Evolutionary conservation across 2,797 vertebrate genomes (phyloP).

Genomic region (Moxostoma hubbsi): DNA sequence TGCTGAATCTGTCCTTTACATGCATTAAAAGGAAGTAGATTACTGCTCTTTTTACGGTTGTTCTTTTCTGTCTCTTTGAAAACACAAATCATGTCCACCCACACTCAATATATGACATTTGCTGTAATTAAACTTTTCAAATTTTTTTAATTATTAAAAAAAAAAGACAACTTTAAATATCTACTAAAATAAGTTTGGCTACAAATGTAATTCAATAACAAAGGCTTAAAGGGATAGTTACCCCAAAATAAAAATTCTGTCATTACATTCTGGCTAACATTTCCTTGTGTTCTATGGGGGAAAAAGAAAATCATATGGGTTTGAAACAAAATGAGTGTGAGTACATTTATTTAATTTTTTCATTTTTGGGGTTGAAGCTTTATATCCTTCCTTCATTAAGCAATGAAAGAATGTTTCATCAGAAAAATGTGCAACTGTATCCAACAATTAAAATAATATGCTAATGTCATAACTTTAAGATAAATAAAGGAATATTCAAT

Average conservation of each 20-base stretch:
- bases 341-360: too few relatives aligned
- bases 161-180: not conserved
- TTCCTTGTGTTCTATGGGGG: too few relatives aligned
- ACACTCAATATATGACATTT: slow-evolving; percentile 14
- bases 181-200: slow-evolving; percentile 3
- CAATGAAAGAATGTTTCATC: not conserved
- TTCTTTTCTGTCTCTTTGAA: not conserved
- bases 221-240: too few relatives aligned
- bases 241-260: too few relatives aligned
- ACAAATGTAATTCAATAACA: not conserved
- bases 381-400: too few relatives aligned
- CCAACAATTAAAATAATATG: too few relatives aligned
- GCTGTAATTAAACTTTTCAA: not conserved
- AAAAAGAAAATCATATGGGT: too few relatives aligned
- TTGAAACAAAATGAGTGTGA: too few relatives aligned
- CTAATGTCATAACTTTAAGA: too few relatives aligned
- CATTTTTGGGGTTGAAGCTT: too few relatives aligned
- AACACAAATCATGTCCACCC: not conserved
- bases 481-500: too few relatives aligned
- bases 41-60: not conserved
- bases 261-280: too few relatives aligned
- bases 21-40: slow-evolving; percentile 9
- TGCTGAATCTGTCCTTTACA: slow-evolving; percentile 23
- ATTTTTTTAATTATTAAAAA: not conserved
- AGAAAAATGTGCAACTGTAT: not conserved